These are phyloP conservation scores for Cervus canadensis DNA, from an alignment of 2,113 vertebrate genomes.

Conservation along the genomic window DNA sequence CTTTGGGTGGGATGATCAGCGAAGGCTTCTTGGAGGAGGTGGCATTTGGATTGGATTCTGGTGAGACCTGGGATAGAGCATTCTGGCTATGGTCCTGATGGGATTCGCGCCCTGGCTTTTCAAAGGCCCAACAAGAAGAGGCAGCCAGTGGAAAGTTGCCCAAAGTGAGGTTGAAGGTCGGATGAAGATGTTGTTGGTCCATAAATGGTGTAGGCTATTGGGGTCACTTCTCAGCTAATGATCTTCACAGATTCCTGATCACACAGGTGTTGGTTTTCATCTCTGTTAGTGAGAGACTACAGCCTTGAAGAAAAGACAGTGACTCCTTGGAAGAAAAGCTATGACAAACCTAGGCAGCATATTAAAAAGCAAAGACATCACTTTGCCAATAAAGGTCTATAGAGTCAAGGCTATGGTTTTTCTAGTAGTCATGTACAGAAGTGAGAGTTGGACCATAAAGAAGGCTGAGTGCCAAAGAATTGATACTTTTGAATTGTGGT, in stretches of 20 bases:
- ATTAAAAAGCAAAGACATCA: neutral
- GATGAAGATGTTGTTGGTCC: accelerated
- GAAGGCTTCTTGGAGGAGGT: neutral
- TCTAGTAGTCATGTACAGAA: neutral
- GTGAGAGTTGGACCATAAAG: neutral
- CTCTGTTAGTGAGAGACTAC: neutral
- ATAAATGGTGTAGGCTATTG: neutral
- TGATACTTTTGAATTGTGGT: neutral
- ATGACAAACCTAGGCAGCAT: neutral
- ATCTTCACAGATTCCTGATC: accelerated
- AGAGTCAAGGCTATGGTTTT: neutral
- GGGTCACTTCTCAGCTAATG: neutral
- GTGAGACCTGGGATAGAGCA: too few species aligned
- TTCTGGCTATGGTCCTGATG: neutral
- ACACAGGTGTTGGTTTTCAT: too few species aligned
- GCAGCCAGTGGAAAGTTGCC: accelerated
- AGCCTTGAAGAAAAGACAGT: neutral
- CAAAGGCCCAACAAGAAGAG: too few species aligned
- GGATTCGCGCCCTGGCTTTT: neutral
- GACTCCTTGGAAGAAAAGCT: neutral
- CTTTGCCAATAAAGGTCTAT: neutral
- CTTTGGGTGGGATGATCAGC: neutral
- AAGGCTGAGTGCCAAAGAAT: neutral
- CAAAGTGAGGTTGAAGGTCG: too few species aligned
- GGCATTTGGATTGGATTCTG: neutral